A percentile compares a stretch with the other conserved stretches of the same genome.
phyloP scores from a whole-genome alignment of 2,888 invertebrate species.

The Drosophila mercatorum region DNA sequence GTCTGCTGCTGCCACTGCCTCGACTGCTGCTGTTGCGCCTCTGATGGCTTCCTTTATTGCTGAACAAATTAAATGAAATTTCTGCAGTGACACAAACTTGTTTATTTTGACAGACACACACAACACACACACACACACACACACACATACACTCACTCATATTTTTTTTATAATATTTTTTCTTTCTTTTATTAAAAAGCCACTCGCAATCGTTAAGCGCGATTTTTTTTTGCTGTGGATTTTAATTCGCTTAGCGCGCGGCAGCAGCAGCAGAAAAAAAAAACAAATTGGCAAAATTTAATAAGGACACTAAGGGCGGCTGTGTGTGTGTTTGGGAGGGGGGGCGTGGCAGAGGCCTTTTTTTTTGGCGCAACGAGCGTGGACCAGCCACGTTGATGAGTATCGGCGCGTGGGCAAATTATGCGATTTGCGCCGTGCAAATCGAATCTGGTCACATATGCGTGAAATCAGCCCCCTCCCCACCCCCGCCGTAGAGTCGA shows the following conservation, averaged over 20 bases:
- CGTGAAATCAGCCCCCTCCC: conserved; percentile 67
- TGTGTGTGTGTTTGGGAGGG: neutral
- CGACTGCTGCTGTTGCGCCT: conserved; percentile 10
- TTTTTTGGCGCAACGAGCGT: neutral
- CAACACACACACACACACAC: conserved; percentile 27
- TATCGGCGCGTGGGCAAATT: conserved; percentile 41
- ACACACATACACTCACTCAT: conserved; percentile 5
- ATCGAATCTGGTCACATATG: conserved; percentile 78
- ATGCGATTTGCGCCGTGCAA: conserved; percentile 65
- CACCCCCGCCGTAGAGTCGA: neutral
- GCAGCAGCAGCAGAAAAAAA: conserved; percentile 6
- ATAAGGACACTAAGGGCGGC: conserved; percentile 65
- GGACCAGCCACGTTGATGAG: conserved; percentile 49
- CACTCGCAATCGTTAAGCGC: conserved; percentile 74
- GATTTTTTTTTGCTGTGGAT: conserved; percentile 51
- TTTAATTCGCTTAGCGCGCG: conserved; percentile 69
- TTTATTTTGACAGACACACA: conserved; percentile 80
- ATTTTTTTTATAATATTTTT: conserved; percentile 9
- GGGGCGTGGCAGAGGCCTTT: neutral
- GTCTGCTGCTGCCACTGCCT: conserved; percentile 4
- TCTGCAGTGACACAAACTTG: conserved; percentile 84
- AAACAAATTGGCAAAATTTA: conserved; percentile 74
- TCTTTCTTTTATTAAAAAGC: conserved; percentile 47
- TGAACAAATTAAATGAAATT: conserved; percentile 83
- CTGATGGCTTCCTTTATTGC: conserved; percentile 48